These are phyloP conservation scores for Diglossa cyanea DNA, from an alignment of 2,797 vertebrate species.

Conservation along the genomic window DNA sequence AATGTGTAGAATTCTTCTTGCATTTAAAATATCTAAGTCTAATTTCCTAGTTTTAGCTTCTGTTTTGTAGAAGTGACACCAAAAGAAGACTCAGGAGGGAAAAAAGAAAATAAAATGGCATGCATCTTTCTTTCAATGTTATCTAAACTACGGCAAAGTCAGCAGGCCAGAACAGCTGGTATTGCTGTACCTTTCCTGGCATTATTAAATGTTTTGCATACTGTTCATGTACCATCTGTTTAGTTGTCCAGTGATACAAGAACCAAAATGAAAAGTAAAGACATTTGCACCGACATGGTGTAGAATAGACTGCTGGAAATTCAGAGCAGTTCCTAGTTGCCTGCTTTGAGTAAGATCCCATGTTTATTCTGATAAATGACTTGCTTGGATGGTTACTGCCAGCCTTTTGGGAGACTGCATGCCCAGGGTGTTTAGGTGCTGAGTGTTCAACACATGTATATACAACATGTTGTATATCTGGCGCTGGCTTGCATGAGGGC, in stretches of 20 bases:
- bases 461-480: not conserved
- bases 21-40: not conserved
- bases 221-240: slow-evolving; percentile 32
- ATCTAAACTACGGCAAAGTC: slow-evolving; percentile 18
- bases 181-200: not conserved
- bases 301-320: not conserved
- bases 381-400: not conserved
- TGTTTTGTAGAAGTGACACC: not conserved
- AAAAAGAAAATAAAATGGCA: not conserved
- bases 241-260: not conserved
- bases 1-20: not conserved
- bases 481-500: not conserved
- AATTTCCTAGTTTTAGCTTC: not conserved
- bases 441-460: not conserved
- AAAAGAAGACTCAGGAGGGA: not conserved
- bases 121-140: not conserved
- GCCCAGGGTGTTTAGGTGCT: not conserved
- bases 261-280: not conserved
- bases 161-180: slow-evolving; percentile 42
- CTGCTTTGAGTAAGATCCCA: not conserved
- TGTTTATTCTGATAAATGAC: not conserved
- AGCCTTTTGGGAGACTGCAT: not conserved
- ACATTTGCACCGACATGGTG: not conserved
- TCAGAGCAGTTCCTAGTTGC: not conserved
- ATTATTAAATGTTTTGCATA: slow-evolving; percentile 28